Conservation (phyloP, 2,797 vertebrate species). For the Chiloscyllium punctatum region DNA sequence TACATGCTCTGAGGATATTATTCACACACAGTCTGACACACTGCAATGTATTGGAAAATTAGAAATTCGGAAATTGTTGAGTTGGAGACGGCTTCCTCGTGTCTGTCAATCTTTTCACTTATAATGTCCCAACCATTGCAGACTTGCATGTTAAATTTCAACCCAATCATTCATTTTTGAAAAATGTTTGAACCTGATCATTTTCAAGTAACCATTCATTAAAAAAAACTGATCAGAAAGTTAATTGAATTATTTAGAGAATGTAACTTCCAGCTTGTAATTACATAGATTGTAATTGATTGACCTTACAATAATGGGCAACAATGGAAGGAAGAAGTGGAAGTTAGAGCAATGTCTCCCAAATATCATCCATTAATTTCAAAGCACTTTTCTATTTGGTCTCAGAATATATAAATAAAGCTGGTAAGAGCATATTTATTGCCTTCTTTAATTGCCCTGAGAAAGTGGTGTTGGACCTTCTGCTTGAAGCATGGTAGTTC, state of each 20-base stretch:
- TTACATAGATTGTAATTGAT: not conserved
- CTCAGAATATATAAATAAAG: not conserved
- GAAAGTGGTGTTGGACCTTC: not conserved
- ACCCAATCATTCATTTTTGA: not conserved
- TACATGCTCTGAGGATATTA: not conserved
- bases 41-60: not conserved
- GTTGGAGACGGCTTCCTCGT: not conserved
- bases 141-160: not conserved
- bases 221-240: not conserved
- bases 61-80: not conserved
- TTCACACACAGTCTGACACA: not conserved
- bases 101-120: not conserved
- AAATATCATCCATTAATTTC: not conserved
- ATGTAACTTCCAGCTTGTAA: not conserved
- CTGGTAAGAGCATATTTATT: not conserved
- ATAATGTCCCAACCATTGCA: not conserved
- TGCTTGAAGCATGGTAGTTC: not conserved
- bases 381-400: not conserved
- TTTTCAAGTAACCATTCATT: not conserved
- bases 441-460: not conserved
- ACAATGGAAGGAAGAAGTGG: not conserved
- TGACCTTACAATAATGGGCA: not conserved
- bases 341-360: not conserved
- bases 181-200: not conserved
- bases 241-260: slow-evolving; percentile 12